A percentile compares a stretch with the other conserved stretches of the same genome.
phyloP scores from a whole-genome alignment of 2,113 vertebrate genomes.

The Pomatorhinus ruficollis region DNA sequence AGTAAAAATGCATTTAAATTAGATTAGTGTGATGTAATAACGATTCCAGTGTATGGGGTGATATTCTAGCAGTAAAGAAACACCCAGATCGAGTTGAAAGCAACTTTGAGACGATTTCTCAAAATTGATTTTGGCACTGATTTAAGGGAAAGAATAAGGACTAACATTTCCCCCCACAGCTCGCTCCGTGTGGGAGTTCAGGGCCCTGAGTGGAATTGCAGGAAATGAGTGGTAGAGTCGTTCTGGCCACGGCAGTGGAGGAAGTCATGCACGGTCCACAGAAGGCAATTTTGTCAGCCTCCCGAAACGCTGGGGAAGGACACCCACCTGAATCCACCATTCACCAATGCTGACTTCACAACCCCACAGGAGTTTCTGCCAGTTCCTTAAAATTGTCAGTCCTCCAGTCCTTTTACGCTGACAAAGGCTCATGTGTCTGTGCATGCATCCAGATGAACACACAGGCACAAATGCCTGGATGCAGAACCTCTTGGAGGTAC shows the following conservation, averaged over 20 bases:
- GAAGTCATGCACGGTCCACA: background rate
- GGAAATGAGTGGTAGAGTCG: background rate
- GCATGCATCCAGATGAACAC: fast-evolving
- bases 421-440: background rate
- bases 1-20: conserved; percentile 87
- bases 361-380: background rate
- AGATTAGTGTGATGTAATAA: conserved; percentile 88
- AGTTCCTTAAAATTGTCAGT: background rate
- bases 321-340: background rate
- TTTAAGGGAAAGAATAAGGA: conserved; percentile 44
- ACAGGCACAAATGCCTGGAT: fast-evolving
- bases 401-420: fast-evolving
- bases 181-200: background rate
- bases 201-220: background rate
- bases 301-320: fast-evolving
- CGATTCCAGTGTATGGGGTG: conserved; percentile 69
- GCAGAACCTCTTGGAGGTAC: background rate
- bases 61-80: conserved; percentile 77
- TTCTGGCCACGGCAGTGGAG: background rate
- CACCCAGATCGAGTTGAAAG: conserved; percentile 68
- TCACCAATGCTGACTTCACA: background rate
- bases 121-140: conserved; percentile 70
- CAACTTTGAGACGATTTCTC: conserved; percentile 72
- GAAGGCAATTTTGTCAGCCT: background rate
- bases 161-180: background rate